phyloP scores from a whole-genome alignment of 2,797 vertebrate species.

The Pseudotriccus pelzelni region DNA sequence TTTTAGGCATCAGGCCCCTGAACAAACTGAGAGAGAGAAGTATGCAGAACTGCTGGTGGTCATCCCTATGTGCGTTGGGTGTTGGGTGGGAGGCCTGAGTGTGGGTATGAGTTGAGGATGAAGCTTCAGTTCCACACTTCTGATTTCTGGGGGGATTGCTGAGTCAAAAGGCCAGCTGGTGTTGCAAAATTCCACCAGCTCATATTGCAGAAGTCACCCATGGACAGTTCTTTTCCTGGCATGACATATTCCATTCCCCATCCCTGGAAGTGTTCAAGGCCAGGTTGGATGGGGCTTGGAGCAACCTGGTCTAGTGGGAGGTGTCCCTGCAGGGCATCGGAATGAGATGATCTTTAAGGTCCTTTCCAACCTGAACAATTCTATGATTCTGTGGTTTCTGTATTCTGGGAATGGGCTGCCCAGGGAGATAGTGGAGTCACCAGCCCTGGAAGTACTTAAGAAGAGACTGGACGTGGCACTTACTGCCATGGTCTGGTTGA shows the following conservation, averaged over 20 bases:
- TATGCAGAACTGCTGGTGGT: accelerated
- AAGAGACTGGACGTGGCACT: too few species aligned
- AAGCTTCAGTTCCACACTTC: accelerated
- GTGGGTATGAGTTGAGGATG: neutral
- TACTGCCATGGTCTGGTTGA: neutral
- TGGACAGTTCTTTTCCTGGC: neutral
- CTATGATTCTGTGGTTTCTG: neutral
- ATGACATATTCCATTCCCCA: neutral
- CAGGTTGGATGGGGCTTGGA: neutral
- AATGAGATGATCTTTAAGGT: neutral
- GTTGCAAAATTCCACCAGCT: neutral
- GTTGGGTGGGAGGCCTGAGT: accelerated
- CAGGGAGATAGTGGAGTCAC: neutral
- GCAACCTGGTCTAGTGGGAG: neutral
- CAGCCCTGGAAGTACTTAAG: neutral
- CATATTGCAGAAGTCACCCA: neutral
- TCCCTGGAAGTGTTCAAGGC: too few species aligned
- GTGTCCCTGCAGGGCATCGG: too few species aligned
- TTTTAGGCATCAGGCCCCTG: neutral
- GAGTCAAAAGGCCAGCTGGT: neutral
- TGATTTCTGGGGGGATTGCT: neutral
- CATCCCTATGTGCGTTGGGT: accelerated
- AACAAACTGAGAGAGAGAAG: neutral
- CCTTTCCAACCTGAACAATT: neutral
- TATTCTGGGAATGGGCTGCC: neutral